A percentile compares a stretch with the other conserved stretches of the same genome.
These are phyloP conservation scores for Poeciliopsis turneri DNA, from an alignment of 2,797 vertebrate genomes.

Conservation along the genomic window DNA sequence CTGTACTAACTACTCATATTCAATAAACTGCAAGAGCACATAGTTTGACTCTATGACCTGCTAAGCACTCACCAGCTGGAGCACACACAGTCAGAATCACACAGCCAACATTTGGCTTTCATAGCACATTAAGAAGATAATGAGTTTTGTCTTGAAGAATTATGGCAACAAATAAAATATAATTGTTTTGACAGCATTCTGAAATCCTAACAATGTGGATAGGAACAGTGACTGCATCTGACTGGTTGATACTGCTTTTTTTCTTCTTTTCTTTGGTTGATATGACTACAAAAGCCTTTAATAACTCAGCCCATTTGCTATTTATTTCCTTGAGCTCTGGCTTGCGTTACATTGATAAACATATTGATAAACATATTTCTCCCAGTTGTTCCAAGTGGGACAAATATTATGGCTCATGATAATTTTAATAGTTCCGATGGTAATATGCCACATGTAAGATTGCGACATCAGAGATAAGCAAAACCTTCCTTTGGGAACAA, in stretches of 20 bases:
- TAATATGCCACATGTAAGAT: conserved; percentile 43
- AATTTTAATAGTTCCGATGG: conserved; percentile 53
- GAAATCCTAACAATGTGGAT: conserved; percentile 28
- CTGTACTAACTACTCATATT: conserved; percentile 52
- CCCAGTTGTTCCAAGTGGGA: conserved; percentile 13
- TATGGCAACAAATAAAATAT: conserved; percentile 35
- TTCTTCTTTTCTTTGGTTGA: background rate
- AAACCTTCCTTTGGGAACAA: conserved; percentile 28
- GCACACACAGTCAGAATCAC: conserved; percentile 46
- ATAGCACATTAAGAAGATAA: conserved; percentile 50
- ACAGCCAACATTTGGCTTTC: conserved; percentile 62
- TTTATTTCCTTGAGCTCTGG: conserved; percentile 47
- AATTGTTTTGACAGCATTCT: conserved; percentile 22
- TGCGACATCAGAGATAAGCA: conserved; percentile 31
- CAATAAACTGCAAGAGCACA: conserved; percentile 48
- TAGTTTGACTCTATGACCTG: conserved; percentile 53
- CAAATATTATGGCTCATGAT: conserved; percentile 54
- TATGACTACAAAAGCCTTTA: background rate
- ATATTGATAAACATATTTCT: conserved; percentile 41
- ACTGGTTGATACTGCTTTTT: conserved; percentile 4
- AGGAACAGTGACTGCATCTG: conserved; percentile 13
- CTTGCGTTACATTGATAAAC: conserved; percentile 9
- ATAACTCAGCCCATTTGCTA: background rate
- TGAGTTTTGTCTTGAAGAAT: conserved; percentile 31
- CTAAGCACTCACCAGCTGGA: conserved; percentile 69